Base-by-base conservation (phyloP, 2,888 invertebrate genomes). In the Acrobasis suavella region DNA sequence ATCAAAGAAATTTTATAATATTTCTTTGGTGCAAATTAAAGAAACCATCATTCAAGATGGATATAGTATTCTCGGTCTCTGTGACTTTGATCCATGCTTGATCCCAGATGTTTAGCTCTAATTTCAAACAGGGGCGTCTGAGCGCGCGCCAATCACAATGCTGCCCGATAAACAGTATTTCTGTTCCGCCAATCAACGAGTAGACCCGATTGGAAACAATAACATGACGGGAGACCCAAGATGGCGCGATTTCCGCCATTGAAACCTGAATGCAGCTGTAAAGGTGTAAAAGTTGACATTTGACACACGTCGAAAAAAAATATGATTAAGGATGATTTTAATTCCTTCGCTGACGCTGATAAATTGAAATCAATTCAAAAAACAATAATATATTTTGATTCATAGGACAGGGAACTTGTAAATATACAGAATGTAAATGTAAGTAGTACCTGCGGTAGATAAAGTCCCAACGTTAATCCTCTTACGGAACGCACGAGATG, bases 51-150 rank as follows among this genome's bases (percentile, higher is more conserved):
- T 32, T 32, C 32, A 32, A 32, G 32, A 32, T 7, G 32, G 32
- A 32, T 5, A 7, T 7, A 6, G 32, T 32, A 32, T 32, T 32
- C 22, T 22, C 22, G 22, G 22, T 2, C 2, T 32, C 32, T 32
- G 32, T 32, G 2, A 32, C 3, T 1, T 22, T 22, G 22, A 3
- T 22, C 22, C 22, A 2, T 22, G 3, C 32, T 32, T 32, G 69
- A 67, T 62, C 76, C 76, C 80, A 78, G 77, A 64, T 75, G 77
- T 81, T 79, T n/a, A n/a, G n/a, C n/a, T 87, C 85, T 73, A 84
- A 87, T 88, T 87, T 85, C 83, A 83, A 79, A 76, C 72, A 72
- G 73, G 71, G 80, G 77, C 74, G 70, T 68, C 69, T 63, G 64
- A 63, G 66, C 60, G 67, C 67, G 71, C 69, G 68, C 87, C 85